Base-by-base conservation (phyloP, 1,140 invertebrate species). In the Papilio helenus region DNA sequence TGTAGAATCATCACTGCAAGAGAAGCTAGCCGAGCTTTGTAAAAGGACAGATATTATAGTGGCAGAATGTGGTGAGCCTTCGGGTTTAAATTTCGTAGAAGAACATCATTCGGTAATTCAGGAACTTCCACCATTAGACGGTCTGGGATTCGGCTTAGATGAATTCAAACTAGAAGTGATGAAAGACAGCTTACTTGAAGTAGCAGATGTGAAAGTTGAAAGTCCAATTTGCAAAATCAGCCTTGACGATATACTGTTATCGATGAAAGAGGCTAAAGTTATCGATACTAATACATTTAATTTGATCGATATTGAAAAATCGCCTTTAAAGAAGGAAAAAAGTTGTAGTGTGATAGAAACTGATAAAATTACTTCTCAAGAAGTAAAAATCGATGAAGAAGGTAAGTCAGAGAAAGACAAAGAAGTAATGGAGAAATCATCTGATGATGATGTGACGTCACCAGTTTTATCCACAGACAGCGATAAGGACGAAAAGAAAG, bases 21-120 rank as follows among this genome's bases (percentile, higher is more conserved):
- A 92, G 12, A 94, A 95, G 84, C 80, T 94, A 14, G 88, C 90
- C 23, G 87, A 93, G 71, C 81, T 94, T 26, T 95, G 93, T 74
- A 95, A 95, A 79, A 87, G 90, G 81, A 94, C 88, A 16, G 94
- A 95, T 83, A 93, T 95, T 16, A 90, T 95, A 84, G 90, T 95
- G 8, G 94, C 94, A 0, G 87, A 94, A 74, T 95, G 94, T 65
- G 94, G 95, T 80, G 85, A 90, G 2, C 91, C 93, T 29, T 85
- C 89, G 20, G 92, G 94, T 79, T 83, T 95, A 8, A 91, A 92
- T 79, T 95, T 95, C 74, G 89, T 94, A 1, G 94, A 95, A 72
- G 93, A 95, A 87, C 93, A 94, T 83, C 93, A 95, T 82, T 88
- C 91, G 12, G 88, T 88, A 18, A 65, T 92, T 23, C 81, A 86